Conservation (phyloP, 1,140 invertebrate species). For the Archegozetes longisetosus region DNA sequence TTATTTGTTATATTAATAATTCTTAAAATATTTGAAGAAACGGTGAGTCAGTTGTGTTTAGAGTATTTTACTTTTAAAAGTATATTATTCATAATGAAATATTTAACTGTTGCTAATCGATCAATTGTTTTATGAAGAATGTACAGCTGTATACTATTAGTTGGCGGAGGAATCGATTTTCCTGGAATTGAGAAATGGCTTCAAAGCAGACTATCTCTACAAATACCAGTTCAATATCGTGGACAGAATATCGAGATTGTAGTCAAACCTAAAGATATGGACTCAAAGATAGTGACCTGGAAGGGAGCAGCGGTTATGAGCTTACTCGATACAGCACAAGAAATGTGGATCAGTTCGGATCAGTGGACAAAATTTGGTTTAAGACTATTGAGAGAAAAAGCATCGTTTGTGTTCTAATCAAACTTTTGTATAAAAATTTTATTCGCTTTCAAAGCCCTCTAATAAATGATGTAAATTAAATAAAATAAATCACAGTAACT, state of each 20-base stretch:
- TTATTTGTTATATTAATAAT: too few relatives aligned
- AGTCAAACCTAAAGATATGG: slow-evolving; percentile 69
- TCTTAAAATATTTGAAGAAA: too few relatives aligned
- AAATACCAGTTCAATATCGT: slow-evolving; percentile 42
- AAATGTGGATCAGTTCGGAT: slow-evolving; percentile 68
- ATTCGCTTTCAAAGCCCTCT: too few relatives aligned
- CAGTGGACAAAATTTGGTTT: slow-evolving; percentile 78
- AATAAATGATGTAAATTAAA: too few relatives aligned
- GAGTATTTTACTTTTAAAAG: too few relatives aligned
- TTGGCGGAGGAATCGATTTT: slow-evolving; percentile 69
- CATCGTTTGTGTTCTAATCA: slow-evolving; percentile 38
- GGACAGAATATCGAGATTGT: slow-evolving; percentile 62
- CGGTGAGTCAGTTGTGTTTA: too few relatives aligned
- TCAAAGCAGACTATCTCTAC: slow-evolving; percentile 62
- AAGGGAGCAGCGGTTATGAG: slow-evolving; percentile 86
- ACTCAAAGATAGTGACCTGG: slow-evolving; percentile 73
- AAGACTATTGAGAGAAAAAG: slow-evolving; percentile 61
- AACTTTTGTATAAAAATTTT: too few relatives aligned
- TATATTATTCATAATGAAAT: too few relatives aligned
- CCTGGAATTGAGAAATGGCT: slow-evolving; percentile 71
- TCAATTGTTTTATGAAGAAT: too few relatives aligned
- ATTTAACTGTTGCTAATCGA: too few relatives aligned
- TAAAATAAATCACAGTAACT: too few relatives aligned
- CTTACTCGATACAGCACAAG: slow-evolving; percentile 70
- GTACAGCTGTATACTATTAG: slow-evolving; percentile 79